A percentile compares a stretch with the other conserved stretches of the same genome.
Evolutionary conservation across 1,140 invertebrate species (phyloP).

Genomic region (Cepaea nemoralis): DNA sequence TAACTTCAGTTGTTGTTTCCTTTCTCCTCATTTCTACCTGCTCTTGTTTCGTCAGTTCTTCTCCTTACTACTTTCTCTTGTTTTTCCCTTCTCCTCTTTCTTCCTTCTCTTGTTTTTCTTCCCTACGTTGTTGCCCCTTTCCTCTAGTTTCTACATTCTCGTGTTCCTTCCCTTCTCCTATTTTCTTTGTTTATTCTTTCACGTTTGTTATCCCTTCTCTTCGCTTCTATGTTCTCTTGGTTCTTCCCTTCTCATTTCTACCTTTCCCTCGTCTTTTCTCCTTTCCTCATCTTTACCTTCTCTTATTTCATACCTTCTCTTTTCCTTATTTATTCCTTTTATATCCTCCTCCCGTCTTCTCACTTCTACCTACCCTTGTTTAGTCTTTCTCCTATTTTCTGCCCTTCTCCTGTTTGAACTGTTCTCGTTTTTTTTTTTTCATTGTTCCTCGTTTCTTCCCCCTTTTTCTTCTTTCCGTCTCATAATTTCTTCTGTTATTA

Average conservation of each 20-base stretch:
- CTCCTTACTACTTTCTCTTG: too few relatives aligned
- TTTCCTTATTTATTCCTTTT: not conserved
- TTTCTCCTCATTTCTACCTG: not conserved
- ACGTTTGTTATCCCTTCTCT: not conserved
- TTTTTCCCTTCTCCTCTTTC: too few relatives aligned
- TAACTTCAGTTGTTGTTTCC: too few relatives aligned
- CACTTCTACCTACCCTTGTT: not conserved
- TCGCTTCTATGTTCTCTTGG: not conserved
- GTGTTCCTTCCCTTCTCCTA: not conserved
- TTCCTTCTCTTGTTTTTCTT: too few relatives aligned
- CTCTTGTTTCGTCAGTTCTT: too few relatives aligned
- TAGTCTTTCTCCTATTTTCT: not conserved
- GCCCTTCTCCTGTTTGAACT: too few relatives aligned
- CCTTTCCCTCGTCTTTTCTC: not conserved
- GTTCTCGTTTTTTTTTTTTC: not conserved
- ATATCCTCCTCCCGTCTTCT: too few relatives aligned
- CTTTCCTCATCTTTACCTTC: not conserved
- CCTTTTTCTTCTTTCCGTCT: not conserved
- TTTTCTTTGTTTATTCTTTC: not conserved
- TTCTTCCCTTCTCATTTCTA: not conserved
- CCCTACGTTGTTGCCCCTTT: too few relatives aligned
- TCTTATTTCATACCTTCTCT: not conserved
- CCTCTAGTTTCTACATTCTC: too few relatives aligned
- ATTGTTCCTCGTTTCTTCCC: not conserved
- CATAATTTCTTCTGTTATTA: not conserved